phyloP scores from a whole-genome alignment of 2,888 invertebrate genomes.

The Spodoptera littoralis region DNA sequence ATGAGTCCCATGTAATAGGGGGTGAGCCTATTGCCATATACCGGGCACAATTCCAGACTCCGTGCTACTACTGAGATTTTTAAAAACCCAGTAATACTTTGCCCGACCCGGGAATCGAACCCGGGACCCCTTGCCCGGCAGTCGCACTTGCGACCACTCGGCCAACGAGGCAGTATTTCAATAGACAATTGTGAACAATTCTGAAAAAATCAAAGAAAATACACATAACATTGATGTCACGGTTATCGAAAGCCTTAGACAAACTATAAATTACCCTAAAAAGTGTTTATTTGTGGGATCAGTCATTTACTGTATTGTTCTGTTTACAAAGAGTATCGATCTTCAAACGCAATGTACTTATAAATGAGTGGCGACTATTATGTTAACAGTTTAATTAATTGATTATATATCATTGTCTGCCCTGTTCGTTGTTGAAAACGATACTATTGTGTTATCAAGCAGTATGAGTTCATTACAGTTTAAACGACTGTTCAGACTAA shows the following conservation, averaged over 20 bases:
- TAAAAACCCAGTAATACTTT: no score
- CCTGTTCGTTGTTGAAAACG: neutral
- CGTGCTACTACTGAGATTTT: no score
- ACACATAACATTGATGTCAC: neutral
- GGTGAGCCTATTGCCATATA: no score
- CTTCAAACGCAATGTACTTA: neutral
- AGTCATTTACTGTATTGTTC: no score
- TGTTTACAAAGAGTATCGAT: no score
- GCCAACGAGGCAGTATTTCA: no score
- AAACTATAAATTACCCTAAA: neutral
- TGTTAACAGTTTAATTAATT: slow-evolving; percentile 5
- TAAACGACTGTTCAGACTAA: neutral
- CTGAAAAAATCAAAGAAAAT: neutral
- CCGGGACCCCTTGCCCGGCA: no score
- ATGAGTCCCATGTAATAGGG: no score
- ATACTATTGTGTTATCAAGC: neutral
- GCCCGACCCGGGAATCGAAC: no score
- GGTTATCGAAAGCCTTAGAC: slow-evolving; percentile 6
- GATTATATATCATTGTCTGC: neutral
- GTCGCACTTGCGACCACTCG: no score
- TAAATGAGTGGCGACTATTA: neutral
- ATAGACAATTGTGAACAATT: neutral
- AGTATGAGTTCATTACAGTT: neutral
- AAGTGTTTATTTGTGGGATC: slow-evolving; percentile 1
- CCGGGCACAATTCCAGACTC: no score